Percentiles rank a stretch among this genome's conserved stretches.
Evolutionary conservation across 2,797 vertebrate genomes (phyloP).

Genomic region (Remorina albescens): DNA sequence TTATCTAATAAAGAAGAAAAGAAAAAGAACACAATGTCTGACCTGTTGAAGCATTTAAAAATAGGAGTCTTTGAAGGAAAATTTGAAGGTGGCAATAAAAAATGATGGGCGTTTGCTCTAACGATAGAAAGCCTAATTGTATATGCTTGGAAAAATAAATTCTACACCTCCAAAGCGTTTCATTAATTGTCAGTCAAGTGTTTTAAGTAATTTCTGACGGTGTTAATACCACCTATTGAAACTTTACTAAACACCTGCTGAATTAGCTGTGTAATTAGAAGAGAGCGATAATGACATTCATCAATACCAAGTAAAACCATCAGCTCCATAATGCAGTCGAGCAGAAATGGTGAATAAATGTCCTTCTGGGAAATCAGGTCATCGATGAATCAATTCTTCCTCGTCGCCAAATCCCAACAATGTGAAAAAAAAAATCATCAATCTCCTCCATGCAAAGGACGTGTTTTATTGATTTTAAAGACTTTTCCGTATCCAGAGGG

Average conservation of each 20-base stretch:
- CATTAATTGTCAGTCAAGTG: constrained; percentile 2
- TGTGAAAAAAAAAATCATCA: constrained; percentile 20
- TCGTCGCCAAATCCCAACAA: constrained; percentile 32
- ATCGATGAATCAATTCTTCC: constrained; percentile 48
- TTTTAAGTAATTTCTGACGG: not conserved
- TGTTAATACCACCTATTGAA: constrained; percentile 1
- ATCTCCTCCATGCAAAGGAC: constrained; percentile 44
- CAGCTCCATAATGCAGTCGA: not conserved
- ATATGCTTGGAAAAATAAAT: not conserved
- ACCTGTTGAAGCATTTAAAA: not conserved
- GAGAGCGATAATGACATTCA: constrained; percentile 2
- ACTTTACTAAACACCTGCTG: constrained; percentile 19
- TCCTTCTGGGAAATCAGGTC: constrained; percentile 32
- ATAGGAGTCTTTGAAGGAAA: too few species aligned
- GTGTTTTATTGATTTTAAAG: constrained; percentile 54
- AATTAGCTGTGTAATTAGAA: constrained; percentile 33
- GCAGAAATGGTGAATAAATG: constrained; percentile 12
- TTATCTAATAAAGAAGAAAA: constrained; percentile 1
- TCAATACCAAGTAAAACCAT: constrained; percentile 17
- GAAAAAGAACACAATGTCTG: not conserved
- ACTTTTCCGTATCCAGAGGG: constrained; percentile 37
- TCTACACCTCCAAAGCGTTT: not conserved
- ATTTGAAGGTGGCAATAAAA: too few species aligned
- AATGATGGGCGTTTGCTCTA: not conserved
- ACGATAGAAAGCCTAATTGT: not conserved